Base-by-base conservation (phyloP, 2,797 vertebrate genomes). In the Lates japonicus region DNA sequence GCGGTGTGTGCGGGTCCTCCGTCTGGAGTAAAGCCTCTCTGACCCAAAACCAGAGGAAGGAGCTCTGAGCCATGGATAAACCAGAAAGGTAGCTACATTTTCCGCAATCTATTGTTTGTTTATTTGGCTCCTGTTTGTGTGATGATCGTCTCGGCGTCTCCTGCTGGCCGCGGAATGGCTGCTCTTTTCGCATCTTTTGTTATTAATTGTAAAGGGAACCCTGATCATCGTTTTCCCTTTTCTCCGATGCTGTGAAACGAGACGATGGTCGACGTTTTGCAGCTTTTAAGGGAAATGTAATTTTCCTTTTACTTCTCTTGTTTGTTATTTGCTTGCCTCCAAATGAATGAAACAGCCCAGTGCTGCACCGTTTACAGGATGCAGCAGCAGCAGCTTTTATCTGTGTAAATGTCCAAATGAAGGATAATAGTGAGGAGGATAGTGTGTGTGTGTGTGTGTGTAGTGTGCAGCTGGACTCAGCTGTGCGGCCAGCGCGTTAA, bases 61-160 rank as follows among this genome's bases (percentile, higher is more conserved):
- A 76, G n/a, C 66, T 51, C 76, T 13, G 54, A 60, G 74, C 51
- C 65, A 94, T 94, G 94, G 90, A 85, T 68, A 82, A 78, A 78
- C 73, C 74, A 49, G 67, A 87, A 49, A 85, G 93, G 94, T 95
- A 85, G 93, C 93, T 95, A 93, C 80, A 16, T 3, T 0, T 25
- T 5, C 11, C 10, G 3, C 49, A 3, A n/a, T 42, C 48, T 20
- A 48, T 71, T 57, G 62, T 72, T 70, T 70, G 22, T 46, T 83
- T 63, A 3, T 70, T 51, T 55, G 60, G 11, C 19, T 70, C 52
- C 14, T 29, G 37, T n/a, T 0, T 33, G 3, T 63, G 31, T 48
- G 62, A 35, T 49, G 17, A 41, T 44, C 25, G n/a, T 51, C n/a
- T 69, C 57, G 17, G 44, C 0, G 29, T 66, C 44, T 76, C 66